These are phyloP conservation scores for Clostera curtula DNA, from an alignment of 2,888 invertebrate species.

Conservation along the genomic window DNA sequence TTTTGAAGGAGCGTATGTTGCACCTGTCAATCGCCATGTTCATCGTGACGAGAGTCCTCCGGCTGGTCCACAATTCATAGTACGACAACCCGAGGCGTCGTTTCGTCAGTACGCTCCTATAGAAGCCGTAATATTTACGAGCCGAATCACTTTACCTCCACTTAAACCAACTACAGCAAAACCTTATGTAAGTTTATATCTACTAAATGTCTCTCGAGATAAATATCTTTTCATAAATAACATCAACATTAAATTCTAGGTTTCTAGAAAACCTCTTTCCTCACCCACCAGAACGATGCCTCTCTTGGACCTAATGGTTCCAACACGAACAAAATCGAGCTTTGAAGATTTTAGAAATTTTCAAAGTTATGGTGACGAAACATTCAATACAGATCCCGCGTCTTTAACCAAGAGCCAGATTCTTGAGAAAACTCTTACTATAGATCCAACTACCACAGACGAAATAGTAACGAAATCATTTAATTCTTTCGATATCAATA, in stretches of 20 bases:
- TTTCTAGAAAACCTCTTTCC: slow-evolving; percentile 10
- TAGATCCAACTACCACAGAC: slow-evolving; percentile 12
- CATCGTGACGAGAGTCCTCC: slow-evolving; percentile 58
- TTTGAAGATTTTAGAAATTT: slow-evolving; percentile 18
- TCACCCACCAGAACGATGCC: slow-evolving; percentile 30
- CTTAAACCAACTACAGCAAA: slow-evolving; percentile 32
- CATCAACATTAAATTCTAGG: slow-evolving; percentile 9
- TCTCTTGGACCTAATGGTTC: slow-evolving; percentile 19
- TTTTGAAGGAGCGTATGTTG: slow-evolving; percentile 6
- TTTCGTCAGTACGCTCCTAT: slow-evolving; percentile 54
- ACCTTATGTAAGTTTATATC: slow-evolving; percentile 29
- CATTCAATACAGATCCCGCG: slow-evolving; percentile 9
- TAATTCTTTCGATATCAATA: slow-evolving; percentile 5
- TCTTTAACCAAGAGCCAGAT: slow-evolving; percentile 17
- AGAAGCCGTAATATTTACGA: slow-evolving; percentile 49
- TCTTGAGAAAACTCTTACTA: slow-evolving; percentile 19
- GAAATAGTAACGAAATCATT: slow-evolving; percentile 12
- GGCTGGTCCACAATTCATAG: slow-evolving; percentile 47
- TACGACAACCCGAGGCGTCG: slow-evolving; percentile 26
- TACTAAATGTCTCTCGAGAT: neutral
- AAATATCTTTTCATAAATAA: neutral
- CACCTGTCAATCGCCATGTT: slow-evolving; percentile 20
- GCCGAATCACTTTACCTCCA: slow-evolving; percentile 27
- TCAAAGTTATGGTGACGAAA: slow-evolving; percentile 22
- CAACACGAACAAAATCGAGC: slow-evolving; percentile 28